A percentile compares a stretch with the other conserved stretches of the same genome.
phyloP scores from a whole-genome alignment of 2,113 vertebrate genomes.

The Anhinga rufa region DNA sequence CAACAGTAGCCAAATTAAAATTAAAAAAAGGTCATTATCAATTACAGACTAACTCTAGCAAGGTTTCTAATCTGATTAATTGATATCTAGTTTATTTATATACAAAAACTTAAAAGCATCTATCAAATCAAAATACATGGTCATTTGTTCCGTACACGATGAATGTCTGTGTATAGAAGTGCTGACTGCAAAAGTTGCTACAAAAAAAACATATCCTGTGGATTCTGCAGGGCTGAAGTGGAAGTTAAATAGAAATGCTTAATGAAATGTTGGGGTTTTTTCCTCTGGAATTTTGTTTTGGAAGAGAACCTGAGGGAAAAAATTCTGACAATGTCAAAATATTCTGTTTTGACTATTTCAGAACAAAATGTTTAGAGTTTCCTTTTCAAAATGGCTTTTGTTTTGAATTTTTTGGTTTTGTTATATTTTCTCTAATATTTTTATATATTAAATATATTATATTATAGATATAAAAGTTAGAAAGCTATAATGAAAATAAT shows the following conservation, averaged over 20 bases:
- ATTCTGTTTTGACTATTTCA: constrained; percentile 59
- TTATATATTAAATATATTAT: not conserved
- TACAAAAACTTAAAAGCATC: not conserved
- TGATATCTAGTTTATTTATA: not conserved
- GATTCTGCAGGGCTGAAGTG: not conserved
- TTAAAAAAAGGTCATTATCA: not conserved
- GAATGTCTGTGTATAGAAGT: not conserved
- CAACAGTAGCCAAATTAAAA: not conserved
- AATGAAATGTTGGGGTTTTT: not conserved
- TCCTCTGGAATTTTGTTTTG: constrained; percentile 59
- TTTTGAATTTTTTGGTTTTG: constrained; percentile 44
- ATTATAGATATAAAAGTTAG: not conserved
- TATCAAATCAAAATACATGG: not conserved
- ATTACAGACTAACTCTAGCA: not conserved
- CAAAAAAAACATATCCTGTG: not conserved
- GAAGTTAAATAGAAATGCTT: not conserved
- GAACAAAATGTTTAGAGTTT: constrained; percentile 54
- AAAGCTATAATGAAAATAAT: not conserved
- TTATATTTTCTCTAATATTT: constrained; percentile 8
- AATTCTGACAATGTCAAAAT: constrained; percentile 60
- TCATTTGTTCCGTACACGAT: not conserved
- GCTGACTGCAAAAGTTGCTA: not conserved
- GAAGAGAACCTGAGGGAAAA: constrained; percentile 55
- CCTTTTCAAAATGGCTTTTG: not conserved
- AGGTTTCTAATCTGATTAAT: not conserved